These are phyloP conservation scores for Gonioctena quinquepunctata DNA, from an alignment of 1,140 invertebrate species.

Conservation along the genomic window DNA sequence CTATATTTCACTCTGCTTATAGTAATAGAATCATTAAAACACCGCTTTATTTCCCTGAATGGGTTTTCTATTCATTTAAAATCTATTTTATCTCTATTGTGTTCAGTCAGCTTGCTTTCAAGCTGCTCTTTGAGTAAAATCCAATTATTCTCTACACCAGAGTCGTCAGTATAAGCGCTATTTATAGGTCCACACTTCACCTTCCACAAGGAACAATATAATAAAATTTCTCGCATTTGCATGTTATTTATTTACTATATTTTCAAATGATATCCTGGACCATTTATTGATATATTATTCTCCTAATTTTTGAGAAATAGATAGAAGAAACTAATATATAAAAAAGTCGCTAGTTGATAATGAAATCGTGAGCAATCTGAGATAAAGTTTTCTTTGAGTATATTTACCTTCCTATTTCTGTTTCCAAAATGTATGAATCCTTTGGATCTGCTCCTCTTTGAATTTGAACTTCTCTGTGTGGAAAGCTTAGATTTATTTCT, in stretches of 20 bases:
- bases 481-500: constrained; percentile 85
- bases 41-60: background rate
- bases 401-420: constrained; percentile 77
- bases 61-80: background rate
- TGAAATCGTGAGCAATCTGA: too few species aligned
- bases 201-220: too few species aligned
- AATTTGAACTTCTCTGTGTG: constrained; percentile 78
- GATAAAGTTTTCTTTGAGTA: background rate
- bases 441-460: constrained; percentile 77
- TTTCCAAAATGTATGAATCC: constrained; percentile 77
- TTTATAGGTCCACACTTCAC: too few species aligned
- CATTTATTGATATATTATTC: background rate
- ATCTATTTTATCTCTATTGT: background rate
- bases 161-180: too few species aligned
- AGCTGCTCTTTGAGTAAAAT: background rate
- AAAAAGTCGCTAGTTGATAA: too few species aligned
- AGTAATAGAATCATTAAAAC: background rate
- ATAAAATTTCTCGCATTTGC: too few species aligned
- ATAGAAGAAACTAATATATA: too few species aligned
- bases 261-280: too few species aligned
- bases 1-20: background rate
- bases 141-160: background rate
- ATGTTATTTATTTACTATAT: too few species aligned
- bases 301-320: too few species aligned
- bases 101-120: background rate